Base-by-base conservation (phyloP, 1,140 invertebrate species). In the Phymastichus coffea region DNA sequence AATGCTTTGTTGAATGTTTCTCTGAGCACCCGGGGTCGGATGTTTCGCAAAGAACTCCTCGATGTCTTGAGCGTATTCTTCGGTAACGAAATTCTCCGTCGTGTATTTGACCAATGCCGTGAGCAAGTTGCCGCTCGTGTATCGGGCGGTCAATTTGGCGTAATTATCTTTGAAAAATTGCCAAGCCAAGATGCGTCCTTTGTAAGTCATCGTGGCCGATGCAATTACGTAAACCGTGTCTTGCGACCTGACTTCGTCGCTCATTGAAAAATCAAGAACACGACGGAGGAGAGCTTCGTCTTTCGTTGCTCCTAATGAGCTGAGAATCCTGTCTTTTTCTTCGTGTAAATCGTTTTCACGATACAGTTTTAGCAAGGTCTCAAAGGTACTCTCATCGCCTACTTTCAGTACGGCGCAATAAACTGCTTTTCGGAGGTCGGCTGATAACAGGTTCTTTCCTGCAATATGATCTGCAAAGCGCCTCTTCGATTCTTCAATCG, bases 111-210 rank as follows among this genome's bases (percentile, higher is more conserved):
- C 87, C 17, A 97, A 79, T 25, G 91, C 83, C 8, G 89, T 83
- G 3, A 95, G 72, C 0, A 96, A 77, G 68, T 88, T 92, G 3
- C 91, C 91, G 35, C 90, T 88, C 79, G 87, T 84, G 72, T 95
- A 95, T 66, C 88, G 83, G 40, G 89, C 83, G 54, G 87, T 81
- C n/a, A 98, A 81, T 38, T 83, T 79, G 43, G 85, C 76, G 85
- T 88, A 90, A 70, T 95, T 91, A 15, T 90, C 84, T 73, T 95
- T 91, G 68, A 97, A 89, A 80, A 93, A 98, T 43, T 91, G 76
- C 95, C 95, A 98, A 1, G 90, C 89, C 43, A 94, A 76, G 49
- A 94, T 85, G 26, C 94, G 85, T 0, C 94, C 94, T 56, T 84
- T 79, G 62, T 85, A 84, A 53, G 87, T 88, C 56, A 88, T 83